Conservation (phyloP, 2,113 vertebrate genomes). For the Caranx ignobilis region DNA sequence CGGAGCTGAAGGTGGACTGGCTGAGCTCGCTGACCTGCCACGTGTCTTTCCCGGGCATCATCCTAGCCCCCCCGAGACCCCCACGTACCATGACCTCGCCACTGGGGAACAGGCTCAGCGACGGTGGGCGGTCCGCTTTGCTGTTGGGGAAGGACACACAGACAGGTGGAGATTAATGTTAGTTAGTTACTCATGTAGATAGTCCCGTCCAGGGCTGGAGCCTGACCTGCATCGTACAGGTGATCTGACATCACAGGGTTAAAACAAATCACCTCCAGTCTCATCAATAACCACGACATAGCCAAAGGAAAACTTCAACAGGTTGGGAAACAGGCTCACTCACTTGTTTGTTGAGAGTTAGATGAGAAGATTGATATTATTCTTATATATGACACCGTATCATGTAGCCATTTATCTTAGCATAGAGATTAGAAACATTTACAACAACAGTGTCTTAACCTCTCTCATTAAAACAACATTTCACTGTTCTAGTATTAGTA, state of each 20-base stretch:
- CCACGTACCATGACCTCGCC: slow-evolving; percentile 97
- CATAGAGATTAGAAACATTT: no score
- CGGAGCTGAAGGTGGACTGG: slow-evolving; percentile 91
- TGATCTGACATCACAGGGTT: not conserved
- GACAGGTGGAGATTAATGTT: slow-evolving; percentile 19
- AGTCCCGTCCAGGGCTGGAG: not conserved
- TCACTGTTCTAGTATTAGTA: no score
- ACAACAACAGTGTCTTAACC: no score
- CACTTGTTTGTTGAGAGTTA: not conserved
- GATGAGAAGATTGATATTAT: not conserved
- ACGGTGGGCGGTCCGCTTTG: slow-evolving; percentile 96
- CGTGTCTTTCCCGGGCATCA: slow-evolving; percentile 91
- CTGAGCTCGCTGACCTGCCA: slow-evolving; percentile 95
- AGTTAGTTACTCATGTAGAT: not conserved
- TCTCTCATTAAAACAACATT: no score
- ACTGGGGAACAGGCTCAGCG: slow-evolving; percentile 94
- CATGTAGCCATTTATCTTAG: no score
- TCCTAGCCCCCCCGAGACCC: slow-evolving; percentile 93
- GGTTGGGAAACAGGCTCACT: not conserved
- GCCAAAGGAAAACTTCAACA: no score
- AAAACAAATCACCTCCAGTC: not conserved
- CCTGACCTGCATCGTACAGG: slow-evolving; percentile 5
- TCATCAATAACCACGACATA: not conserved
- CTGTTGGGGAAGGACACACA: slow-evolving; percentile 76
- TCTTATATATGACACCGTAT: not conserved